Evolutionary conservation across 2,888 invertebrate genomes (phyloP).

Genomic region (Loripinus fragilis): DNA sequence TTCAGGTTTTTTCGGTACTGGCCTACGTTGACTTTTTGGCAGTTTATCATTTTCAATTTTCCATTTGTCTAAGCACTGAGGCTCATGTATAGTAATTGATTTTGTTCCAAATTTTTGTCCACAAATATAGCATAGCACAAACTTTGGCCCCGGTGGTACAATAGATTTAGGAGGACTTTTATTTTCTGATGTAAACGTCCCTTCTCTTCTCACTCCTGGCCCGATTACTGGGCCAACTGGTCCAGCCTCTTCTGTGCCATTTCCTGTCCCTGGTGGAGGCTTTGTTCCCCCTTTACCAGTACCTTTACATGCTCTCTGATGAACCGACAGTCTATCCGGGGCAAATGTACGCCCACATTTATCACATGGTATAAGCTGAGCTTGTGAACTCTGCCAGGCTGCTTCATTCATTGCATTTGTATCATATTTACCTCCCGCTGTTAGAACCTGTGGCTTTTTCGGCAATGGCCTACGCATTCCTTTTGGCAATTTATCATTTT

Average conservation of each 20-base stretch:
- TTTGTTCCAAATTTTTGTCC: conserved; percentile 87
- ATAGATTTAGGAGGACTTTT: conserved; percentile 60
- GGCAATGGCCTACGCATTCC: conserved; percentile 86
- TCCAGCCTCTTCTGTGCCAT: neutral
- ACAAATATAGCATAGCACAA: conserved; percentile 87
- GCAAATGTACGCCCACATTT: conserved; percentile 88
- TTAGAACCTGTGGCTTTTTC: conserved; percentile 85
- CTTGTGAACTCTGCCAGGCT: conserved; percentile 86
- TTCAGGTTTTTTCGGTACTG: conserved; percentile 86
- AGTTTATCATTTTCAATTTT: conserved; percentile 86
- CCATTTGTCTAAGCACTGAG: conserved; percentile 88
- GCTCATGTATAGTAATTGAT: conserved; percentile 88
- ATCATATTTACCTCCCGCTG: conserved; percentile 69
- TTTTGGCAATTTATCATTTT: conserved; percentile 86
- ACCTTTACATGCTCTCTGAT: conserved; percentile 85
- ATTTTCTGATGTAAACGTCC: conserved; percentile 64
- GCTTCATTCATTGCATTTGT: conserved; percentile 85
- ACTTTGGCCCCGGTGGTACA: conserved; percentile 76
- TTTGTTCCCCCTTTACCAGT: conserved; percentile 54
- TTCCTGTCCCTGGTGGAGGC: conserved; percentile 27
- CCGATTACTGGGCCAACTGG: conserved; percentile 22
- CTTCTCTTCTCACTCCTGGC: conserved; percentile 62
- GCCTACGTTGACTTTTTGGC: conserved; percentile 85
- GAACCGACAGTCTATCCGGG: conserved; percentile 87
- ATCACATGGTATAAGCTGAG: conserved; percentile 86